A percentile compares a stretch with the other conserved stretches of the same genome.
phyloP scores from a whole-genome alignment of 2,113 vertebrate genomes.

The Triplophysa dalaica region DNA sequence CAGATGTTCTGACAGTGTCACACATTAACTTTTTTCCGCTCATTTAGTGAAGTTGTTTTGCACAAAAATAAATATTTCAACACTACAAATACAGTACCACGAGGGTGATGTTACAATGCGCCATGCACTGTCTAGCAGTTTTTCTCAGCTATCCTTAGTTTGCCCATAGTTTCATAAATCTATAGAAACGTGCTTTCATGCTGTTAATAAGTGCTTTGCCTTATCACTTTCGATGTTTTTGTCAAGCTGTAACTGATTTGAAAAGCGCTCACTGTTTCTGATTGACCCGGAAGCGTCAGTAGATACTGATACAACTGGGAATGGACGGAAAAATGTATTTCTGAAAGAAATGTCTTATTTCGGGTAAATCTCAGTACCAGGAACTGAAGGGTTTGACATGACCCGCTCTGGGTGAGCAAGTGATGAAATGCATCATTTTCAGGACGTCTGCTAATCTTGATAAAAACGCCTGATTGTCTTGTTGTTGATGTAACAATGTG shows the following conservation, averaged over 20 bases:
- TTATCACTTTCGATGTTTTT: conserved; percentile 6
- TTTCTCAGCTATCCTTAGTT: neutral
- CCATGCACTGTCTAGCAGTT: neutral
- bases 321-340: neutral
- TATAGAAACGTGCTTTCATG: conserved; percentile 15
- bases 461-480: neutral
- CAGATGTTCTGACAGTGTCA: conserved; percentile 10
- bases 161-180: neutral
- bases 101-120: neutral
- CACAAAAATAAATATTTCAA: neutral
- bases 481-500: neutral
- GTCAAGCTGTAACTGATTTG: conserved; percentile 31
- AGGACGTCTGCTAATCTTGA: neutral
- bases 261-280: conserved; percentile 21
- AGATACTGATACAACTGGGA: neutral
- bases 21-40: conserved; percentile 19
- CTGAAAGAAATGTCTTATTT: neutral
- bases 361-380: conserved; percentile 4
- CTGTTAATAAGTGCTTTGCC: conserved; percentile 48
- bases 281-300: neutral
- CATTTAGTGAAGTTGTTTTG: neutral
- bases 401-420: neutral
- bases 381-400: conserved; percentile 11
- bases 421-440: neutral
- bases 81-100: neutral